Conservation (phyloP, 2,113 vertebrate species). For the Pelusios castaneus region DNA sequence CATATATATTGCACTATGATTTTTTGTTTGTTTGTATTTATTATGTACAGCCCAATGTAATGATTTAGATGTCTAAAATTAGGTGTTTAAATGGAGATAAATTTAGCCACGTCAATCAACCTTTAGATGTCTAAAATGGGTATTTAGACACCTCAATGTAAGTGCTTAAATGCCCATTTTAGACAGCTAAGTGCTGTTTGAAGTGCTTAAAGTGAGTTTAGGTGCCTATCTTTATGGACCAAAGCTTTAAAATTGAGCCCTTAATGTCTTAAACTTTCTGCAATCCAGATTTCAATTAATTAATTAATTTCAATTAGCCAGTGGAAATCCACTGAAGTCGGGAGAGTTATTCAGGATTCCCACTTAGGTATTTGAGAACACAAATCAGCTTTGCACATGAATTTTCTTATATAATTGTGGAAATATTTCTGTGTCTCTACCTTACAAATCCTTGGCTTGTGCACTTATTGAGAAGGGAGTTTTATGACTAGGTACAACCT, state of each 20-base stretch:
- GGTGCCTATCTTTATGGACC: neutral
- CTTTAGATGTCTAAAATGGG: neutral
- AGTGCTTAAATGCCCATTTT: neutral
- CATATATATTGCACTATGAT: neutral
- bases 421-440: neutral
- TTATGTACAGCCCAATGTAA: neutral
- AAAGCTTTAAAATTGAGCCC: neutral
- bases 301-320: neutral
- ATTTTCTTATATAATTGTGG: neutral
- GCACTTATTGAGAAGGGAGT: neutral
- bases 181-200: accelerated
- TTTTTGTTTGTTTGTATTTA: neutral
- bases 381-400: neutral
- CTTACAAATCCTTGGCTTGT: neutral
- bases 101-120: neutral
- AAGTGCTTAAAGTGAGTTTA: neutral
- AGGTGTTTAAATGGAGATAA: neutral
- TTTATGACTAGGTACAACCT: neutral
- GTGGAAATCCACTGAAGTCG: neutral
- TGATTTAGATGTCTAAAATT: neutral
- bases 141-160: neutral
- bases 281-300: too few species aligned
- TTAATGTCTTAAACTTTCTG: neutral
- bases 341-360: neutral
- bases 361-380: too few species aligned